Conservation (phyloP, 2,797 vertebrate species). For the Micromesistius poutassou region DNA sequence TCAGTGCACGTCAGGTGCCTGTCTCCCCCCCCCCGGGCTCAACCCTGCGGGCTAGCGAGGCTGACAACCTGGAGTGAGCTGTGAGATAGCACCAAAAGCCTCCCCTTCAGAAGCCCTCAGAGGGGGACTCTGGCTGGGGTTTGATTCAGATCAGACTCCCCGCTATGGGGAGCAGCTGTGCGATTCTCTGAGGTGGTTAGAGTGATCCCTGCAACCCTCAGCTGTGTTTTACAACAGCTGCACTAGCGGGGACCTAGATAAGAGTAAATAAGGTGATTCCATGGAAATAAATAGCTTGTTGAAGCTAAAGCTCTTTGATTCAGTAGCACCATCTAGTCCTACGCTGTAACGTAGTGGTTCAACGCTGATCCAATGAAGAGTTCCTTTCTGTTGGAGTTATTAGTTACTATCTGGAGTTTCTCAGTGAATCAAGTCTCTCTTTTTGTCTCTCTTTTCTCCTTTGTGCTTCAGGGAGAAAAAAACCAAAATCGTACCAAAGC, state of each 20-base stretch:
- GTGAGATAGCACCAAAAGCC: not conserved
- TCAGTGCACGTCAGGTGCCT: slow-evolving; percentile 16
- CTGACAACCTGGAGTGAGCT: not conserved
- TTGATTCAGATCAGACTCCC: not conserved
- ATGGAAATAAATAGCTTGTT: not conserved
- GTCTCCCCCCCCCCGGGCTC: not conserved
- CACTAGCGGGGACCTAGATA: not conserved
- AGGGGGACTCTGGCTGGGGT: not conserved
- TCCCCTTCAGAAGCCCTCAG: not conserved
- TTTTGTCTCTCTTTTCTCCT: slow-evolving; percentile 53
- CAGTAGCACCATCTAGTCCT: not conserved
- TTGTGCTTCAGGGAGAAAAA: not conserved
- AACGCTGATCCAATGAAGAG: not conserved
- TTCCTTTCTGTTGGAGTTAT: not conserved
- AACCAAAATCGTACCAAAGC: not conserved
- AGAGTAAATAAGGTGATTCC: not conserved
- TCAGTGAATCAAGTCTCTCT: slow-evolving; percentile 56
- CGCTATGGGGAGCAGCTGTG: not conserved
- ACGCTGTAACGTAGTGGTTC: not conserved
- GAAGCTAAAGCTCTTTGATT: not conserved
- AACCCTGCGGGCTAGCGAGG: not conserved
- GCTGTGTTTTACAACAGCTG: not conserved
- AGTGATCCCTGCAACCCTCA: not conserved
- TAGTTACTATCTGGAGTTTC: slow-evolving; percentile 25
- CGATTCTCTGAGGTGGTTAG: not conserved